A percentile compares a stretch with the other conserved stretches of the same genome.
Evolutionary conservation across 2,797 vertebrate species (phyloP).

Genomic region (Sebastes baramenuke): DNA sequence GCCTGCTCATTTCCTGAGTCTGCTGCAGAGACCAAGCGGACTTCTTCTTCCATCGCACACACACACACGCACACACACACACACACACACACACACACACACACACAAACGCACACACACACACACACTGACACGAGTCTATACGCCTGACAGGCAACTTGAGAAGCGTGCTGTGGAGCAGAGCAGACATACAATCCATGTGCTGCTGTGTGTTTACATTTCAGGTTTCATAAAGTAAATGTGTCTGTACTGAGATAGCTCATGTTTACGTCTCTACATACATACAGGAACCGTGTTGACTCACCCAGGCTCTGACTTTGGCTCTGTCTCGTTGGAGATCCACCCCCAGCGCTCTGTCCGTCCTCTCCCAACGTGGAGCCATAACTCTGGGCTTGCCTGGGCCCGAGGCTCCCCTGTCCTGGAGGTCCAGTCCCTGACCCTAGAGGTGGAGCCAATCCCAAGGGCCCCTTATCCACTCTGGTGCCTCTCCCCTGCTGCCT

Average conservation of each 20-base stretch:
- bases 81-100: neutral
- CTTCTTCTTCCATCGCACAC: neutral
- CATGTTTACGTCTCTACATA: neutral
- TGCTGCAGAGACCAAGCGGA: slow-evolving; percentile 24
- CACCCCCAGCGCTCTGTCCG: slow-evolving; percentile 25
- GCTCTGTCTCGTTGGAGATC: slow-evolving; percentile 51
- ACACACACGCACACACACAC: neutral
- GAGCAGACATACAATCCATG: neutral
- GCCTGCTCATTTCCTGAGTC: slow-evolving; percentile 65
- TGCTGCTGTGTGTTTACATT: slow-evolving; percentile 29
- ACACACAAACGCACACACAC: neutral
- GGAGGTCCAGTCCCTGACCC: slow-evolving; percentile 42
- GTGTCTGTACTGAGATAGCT: neutral
- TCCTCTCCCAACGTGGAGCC: slow-evolving; percentile 32
- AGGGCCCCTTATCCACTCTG: slow-evolving; percentile 31
- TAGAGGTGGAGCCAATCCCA: slow-evolving; percentile 23
- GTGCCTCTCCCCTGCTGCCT: slow-evolving; percentile 43
- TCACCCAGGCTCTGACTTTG: slow-evolving; percentile 62
- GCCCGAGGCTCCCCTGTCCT: slow-evolving; percentile 37
- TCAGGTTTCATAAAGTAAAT: neutral
- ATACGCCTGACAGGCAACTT: neutral
- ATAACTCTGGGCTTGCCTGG: slow-evolving; percentile 37
- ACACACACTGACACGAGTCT: neutral
- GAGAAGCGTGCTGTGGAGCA: neutral
- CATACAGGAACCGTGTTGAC: slow-evolving; percentile 23